These are phyloP conservation scores for Delia radicum DNA, from an alignment of 1,140 invertebrate species.

Conservation along the genomic window DNA sequence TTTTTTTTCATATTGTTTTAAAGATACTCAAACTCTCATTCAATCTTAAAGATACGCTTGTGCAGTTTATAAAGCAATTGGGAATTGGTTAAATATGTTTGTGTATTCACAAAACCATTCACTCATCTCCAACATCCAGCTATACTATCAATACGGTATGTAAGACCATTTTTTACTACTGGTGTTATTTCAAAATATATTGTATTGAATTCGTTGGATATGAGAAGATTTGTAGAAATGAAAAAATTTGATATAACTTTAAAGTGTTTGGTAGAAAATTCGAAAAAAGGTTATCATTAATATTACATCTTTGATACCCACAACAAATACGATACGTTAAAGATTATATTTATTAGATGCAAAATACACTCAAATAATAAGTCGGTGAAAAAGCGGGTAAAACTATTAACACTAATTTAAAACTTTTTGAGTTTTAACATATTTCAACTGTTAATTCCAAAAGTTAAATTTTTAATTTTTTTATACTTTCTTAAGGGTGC, in stretches of 20 bases:
- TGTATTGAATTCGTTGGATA: background rate
- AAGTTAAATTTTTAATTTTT: too few species aligned
- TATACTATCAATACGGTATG: background rate
- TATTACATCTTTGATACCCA: conserved; percentile 23
- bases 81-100: background rate
- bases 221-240: background rate
- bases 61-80: background rate
- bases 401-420: too few species aligned
- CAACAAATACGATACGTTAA: background rate
- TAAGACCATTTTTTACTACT: background rate
- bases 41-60: background rate
- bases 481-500: too few species aligned
- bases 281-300: conserved; percentile 21
- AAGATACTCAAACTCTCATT: background rate
- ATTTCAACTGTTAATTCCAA: too few species aligned
- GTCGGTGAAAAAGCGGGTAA: too few species aligned
- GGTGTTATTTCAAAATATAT: background rate
- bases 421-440: too few species aligned
- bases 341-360: too few species aligned
- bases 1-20: too few species aligned
- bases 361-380: too few species aligned
- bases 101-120: background rate
- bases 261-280: background rate
- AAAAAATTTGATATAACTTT: conserved; percentile 18
- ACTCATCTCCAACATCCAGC: background rate